These are phyloP conservation scores for Pseudochromis fuscus DNA, from an alignment of 2,797 vertebrate genomes.

Conservation along the genomic window DNA sequence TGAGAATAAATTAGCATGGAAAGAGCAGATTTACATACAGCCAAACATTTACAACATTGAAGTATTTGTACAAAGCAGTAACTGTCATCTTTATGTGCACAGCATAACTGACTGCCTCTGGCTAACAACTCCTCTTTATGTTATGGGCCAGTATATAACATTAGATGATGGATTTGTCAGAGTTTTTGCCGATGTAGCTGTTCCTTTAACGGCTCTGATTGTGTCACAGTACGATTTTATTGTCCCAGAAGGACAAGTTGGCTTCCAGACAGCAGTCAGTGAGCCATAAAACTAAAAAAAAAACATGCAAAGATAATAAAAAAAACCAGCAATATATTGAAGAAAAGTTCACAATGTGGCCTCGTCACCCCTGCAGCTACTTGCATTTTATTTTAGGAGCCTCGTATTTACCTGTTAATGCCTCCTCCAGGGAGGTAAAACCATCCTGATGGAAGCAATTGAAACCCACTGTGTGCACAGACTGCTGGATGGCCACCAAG, in stretches of 20 bases:
- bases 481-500: background rate
- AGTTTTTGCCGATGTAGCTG: background rate
- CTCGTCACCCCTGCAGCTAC: background rate
- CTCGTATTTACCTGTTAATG: background rate
- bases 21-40: background rate
- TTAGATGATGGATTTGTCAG: background rate
- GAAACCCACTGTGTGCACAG: background rate
- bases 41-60: background rate
- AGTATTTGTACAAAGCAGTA: background rate
- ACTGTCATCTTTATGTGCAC: too few species aligned
- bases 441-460: background rate
- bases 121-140: background rate
- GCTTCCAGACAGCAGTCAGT: background rate
- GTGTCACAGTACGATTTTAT: background rate
- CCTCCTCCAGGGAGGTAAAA: too few species aligned
- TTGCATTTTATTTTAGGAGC: background rate
- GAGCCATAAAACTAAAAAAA: conserved; percentile 5
- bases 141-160: background rate
- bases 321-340: background rate
- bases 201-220: background rate
- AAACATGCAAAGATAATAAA: background rate
- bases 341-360: background rate
- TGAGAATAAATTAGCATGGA: too few species aligned
- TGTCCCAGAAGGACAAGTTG: background rate
- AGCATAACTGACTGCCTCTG: background rate